Evolutionary conservation across 2,113 vertebrate genomes (phyloP).

Genomic region (Chloroceryle aenea): DNA sequence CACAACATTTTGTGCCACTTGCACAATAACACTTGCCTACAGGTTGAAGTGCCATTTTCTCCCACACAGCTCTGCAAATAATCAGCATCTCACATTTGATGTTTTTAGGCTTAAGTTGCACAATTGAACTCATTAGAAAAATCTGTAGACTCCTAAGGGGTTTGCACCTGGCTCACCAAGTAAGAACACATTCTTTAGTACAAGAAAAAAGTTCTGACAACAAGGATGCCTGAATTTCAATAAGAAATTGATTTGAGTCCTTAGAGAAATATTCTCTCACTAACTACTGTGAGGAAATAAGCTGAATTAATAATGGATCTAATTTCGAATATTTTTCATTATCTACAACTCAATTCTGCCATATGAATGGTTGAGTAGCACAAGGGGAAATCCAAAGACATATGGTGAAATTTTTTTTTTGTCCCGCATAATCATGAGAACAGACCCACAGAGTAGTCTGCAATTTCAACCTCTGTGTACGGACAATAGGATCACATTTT

Average conservation of each 20-base stretch:
- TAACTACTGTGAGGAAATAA: neutral
- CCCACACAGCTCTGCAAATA: neutral
- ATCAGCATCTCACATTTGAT: neutral
- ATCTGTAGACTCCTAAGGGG: neutral
- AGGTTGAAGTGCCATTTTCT: neutral
- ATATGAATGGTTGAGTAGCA: neutral
- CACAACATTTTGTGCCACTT: neutral
- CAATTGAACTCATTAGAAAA: neutral
- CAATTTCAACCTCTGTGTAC: neutral
- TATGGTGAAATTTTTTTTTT: neutral
- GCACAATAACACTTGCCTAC: neutral
- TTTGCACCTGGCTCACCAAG: neutral
- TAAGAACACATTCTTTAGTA: neutral
- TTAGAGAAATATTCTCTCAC: neutral
- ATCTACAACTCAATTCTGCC: neutral
- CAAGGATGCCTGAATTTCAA: neutral
- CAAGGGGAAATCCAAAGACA: neutral
- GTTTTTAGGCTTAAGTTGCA: neutral
- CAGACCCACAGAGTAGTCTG: fast-evolving
- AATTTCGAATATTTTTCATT: neutral
- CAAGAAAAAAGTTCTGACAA: neutral
- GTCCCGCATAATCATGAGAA: neutral
- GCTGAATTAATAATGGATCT: neutral
- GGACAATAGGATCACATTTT: neutral
- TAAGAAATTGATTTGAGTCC: neutral